These are phyloP conservation scores for Mermis nigrescens DNA, from an alignment of 2,888 invertebrate genomes.

Conservation along the genomic window DNA sequence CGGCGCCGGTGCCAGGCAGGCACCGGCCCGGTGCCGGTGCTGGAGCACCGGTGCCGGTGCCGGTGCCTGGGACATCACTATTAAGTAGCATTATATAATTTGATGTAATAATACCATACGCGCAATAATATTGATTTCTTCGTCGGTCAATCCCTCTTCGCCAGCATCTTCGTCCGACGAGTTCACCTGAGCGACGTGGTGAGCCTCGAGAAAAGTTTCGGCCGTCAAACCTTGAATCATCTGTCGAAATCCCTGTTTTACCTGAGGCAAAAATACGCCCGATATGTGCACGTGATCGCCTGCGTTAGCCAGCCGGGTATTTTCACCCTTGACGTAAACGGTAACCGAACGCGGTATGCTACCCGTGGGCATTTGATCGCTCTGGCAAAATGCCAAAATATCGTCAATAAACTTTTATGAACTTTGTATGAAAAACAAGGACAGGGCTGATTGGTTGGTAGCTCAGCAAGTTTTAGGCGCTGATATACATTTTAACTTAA, in stretches of 20 bases:
- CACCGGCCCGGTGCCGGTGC: too few species aligned
- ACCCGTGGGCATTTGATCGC: conserved; percentile 91
- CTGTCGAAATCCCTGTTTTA: conserved; percentile 61
- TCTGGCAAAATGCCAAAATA: conserved; percentile 38
- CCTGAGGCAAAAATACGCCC: conserved; percentile 68
- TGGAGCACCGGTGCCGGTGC: too few species aligned
- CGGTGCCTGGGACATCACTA: too few species aligned
- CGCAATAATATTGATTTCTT: conserved; percentile 57
- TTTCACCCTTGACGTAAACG: conserved; percentile 76
- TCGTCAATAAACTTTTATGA: conserved; percentile 8
- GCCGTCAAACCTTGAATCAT: conserved; percentile 66
- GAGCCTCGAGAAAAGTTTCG: conserved; percentile 85
- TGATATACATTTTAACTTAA: too few species aligned
- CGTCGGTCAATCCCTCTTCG: conserved; percentile 52
- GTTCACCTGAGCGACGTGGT: conserved; percentile 64
- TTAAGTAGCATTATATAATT: too few species aligned
- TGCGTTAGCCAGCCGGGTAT: conserved; percentile 66
- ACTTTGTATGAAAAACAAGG: conserved; percentile 6
- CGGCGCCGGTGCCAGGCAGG: too few species aligned
- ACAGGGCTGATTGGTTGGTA: background rate
- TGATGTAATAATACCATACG: conserved; percentile 20
- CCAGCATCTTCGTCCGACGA: conserved; percentile 57
- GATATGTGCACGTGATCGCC: conserved; percentile 81
- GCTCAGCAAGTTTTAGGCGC: too few species aligned
- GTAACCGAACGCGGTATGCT: conserved; percentile 85